Percentiles rank a stretch among this genome's conserved stretches.
phyloP scores from a whole-genome alignment of 92 coral and sea anemone genomes.

The Pocillopora grandis region DNA sequence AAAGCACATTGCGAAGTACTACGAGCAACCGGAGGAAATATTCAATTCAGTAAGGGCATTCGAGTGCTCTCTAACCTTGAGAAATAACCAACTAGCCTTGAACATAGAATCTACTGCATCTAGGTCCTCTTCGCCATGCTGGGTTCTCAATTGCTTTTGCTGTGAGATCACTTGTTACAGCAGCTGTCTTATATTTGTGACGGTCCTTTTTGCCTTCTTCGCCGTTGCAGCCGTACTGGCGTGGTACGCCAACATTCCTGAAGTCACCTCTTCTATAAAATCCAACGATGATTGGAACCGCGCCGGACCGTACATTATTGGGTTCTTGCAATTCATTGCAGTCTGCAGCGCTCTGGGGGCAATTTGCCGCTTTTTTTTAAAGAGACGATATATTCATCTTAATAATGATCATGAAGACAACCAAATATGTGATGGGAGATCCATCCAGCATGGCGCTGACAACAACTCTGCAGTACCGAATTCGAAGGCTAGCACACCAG shows the following conservation, averaged over 20 bases:
- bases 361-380: neutral
- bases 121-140: neutral
- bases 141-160: neutral
- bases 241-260: conserved; percentile 3
- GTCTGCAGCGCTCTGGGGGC: conserved; percentile 1
- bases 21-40: conserved; percentile 13
- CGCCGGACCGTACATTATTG: conserved; percentile 53
- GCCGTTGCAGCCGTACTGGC: neutral
- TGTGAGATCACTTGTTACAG: neutral
- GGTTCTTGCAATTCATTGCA: conserved; percentile 1
- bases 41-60: neutral
- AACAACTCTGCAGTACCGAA: neutral
- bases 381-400: neutral
- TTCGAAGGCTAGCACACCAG: neutral
- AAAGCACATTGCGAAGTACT: conserved; percentile 49
- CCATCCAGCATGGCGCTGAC: neutral
- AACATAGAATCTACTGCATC: too few relatives aligned
- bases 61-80: too few relatives aligned
- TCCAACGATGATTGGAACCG: conserved; percentile 14
- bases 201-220: neutral
- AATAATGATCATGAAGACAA: neutral
- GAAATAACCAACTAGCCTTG: too few relatives aligned
- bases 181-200: neutral
- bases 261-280: neutral
- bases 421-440: neutral